Percentiles rank a stretch among this genome's conserved stretches.
These are phyloP conservation scores for Agrenia bidenticulata DNA, from an alignment of 2,888 invertebrate genomes.

Conservation along the genomic window DNA sequence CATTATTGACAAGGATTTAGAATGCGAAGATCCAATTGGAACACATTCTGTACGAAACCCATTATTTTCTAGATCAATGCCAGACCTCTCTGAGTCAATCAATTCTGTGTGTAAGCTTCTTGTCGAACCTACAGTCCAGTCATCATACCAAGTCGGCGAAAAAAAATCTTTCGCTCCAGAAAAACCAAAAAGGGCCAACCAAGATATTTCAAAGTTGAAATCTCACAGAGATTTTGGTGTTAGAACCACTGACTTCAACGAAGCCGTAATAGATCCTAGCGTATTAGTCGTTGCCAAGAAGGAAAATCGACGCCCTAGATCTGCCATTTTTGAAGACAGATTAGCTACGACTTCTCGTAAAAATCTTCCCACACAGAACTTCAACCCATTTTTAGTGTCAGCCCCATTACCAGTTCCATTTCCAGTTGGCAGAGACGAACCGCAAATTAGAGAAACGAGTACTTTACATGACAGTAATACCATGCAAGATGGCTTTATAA, in stretches of 20 bases:
- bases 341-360: neutral
- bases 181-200: too few relatives aligned
- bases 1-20: neutral
- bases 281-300: neutral
- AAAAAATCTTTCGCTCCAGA: too few relatives aligned
- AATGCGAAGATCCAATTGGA: neutral
- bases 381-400: constrained; percentile 43
- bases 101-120: too few relatives aligned
- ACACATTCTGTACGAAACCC: constrained; percentile 24
- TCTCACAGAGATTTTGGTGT: constrained; percentile 48
- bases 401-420: neutral
- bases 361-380: constrained; percentile 32
- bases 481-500: constrained; percentile 37
- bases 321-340: constrained; percentile 35
- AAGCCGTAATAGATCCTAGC: too few relatives aligned
- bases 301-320: constrained; percentile 21
- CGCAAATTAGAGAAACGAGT: too few relatives aligned
- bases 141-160: neutral
- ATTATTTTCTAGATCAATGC: constrained; percentile 50
- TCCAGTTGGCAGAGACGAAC: too few relatives aligned
- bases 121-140: too few relatives aligned
- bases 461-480: neutral
- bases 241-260: too few relatives aligned
- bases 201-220: constrained; percentile 53
- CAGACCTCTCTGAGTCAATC: constrained; percentile 31